Evolutionary conservation across 2,797 vertebrate species (phyloP).

Genomic region (Microcaecilia unicolor): DNA sequence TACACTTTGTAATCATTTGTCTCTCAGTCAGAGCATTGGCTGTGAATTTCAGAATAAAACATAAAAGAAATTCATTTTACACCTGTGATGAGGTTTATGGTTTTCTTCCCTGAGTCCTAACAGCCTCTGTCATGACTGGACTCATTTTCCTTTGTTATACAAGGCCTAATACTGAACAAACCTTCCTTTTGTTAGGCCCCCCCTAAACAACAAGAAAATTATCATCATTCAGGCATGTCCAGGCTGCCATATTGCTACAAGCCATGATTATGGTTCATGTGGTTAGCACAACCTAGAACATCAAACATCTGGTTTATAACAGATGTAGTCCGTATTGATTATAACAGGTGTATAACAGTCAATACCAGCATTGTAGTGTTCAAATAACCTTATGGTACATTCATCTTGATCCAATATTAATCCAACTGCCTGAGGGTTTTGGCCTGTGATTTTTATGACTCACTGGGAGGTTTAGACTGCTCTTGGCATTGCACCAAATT

Average conservation of each 20-base stretch:
- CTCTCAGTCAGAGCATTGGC: too few relatives aligned
- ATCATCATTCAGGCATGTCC: conserved; percentile 37
- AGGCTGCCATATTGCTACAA: conserved; percentile 38
- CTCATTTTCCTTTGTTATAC: conserved; percentile 9
- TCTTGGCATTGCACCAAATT: conserved; percentile 30
- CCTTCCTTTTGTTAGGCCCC: conserved; percentile 27
- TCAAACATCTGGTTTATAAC: conserved; percentile 34
- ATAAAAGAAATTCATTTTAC: too few relatives aligned
- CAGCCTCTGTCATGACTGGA: too few relatives aligned
- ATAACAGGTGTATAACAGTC: conserved; percentile 41
- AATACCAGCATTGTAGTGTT: conserved; percentile 30
- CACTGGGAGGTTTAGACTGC: conserved; percentile 32
- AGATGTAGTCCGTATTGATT: conserved; percentile 34
- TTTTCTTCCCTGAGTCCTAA: too few relatives aligned
- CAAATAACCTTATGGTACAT: conserved; percentile 29
- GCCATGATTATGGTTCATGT: conserved; percentile 24
- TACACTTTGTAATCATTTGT: too few relatives aligned
- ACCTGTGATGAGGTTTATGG: too few relatives aligned
- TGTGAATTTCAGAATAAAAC: too few relatives aligned
- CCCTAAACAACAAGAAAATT: conserved; percentile 27
- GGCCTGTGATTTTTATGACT: conserved; percentile 30
- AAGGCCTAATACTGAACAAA: conserved; percentile 30
- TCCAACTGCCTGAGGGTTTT: conserved; percentile 11
- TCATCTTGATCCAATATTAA: conserved; percentile 37
- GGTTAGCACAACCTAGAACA: conserved; percentile 33